Conservation (phyloP, 2,113 vertebrate species). For the Sarotherodon lohbergeri region DNA sequence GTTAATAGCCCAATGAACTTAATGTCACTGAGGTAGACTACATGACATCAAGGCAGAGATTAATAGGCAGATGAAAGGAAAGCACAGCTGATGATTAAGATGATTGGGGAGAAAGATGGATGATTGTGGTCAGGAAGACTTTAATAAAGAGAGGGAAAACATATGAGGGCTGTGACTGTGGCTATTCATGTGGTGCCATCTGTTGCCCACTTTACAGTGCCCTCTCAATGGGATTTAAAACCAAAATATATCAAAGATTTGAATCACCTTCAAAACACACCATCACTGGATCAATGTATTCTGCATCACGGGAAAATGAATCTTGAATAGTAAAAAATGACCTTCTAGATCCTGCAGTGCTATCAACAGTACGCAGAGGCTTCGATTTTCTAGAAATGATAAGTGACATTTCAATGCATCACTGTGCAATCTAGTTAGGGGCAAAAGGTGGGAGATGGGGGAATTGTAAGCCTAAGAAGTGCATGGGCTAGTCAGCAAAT, state of each 20-base stretch:
- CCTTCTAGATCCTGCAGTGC: neutral
- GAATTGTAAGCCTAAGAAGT: conserved; percentile 42
- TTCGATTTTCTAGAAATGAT: conserved; percentile 19
- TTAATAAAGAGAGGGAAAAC: neutral
- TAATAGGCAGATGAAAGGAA: conserved; percentile 24
- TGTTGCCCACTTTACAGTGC: neutral
- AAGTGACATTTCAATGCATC: conserved; percentile 5
- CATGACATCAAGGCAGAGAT: neutral
- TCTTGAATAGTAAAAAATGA: conserved; percentile 19
- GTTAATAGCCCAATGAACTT: neutral
- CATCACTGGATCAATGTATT: neutral
- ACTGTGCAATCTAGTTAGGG: conserved; percentile 13
- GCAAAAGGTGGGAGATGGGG: conserved; percentile 21
- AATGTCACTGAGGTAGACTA: conserved; percentile 21
- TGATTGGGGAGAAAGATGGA: conserved; percentile 9
- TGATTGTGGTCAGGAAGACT: conserved; percentile 26
- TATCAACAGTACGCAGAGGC: neutral
- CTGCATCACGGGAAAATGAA: conserved; percentile 10
- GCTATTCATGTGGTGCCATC: conserved; percentile 5
- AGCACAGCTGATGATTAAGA: neutral
- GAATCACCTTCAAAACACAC: conserved; percentile 34
- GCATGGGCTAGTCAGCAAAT: conserved; percentile 55
- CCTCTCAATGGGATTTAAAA: neutral
- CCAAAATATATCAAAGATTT: conserved; percentile 23
- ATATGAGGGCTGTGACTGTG: neutral